A percentile compares a stretch with the other conserved stretches of the same genome.
phyloP scores from a whole-genome alignment of 2,888 invertebrate species.

The Eupsilia transversa region DNA sequence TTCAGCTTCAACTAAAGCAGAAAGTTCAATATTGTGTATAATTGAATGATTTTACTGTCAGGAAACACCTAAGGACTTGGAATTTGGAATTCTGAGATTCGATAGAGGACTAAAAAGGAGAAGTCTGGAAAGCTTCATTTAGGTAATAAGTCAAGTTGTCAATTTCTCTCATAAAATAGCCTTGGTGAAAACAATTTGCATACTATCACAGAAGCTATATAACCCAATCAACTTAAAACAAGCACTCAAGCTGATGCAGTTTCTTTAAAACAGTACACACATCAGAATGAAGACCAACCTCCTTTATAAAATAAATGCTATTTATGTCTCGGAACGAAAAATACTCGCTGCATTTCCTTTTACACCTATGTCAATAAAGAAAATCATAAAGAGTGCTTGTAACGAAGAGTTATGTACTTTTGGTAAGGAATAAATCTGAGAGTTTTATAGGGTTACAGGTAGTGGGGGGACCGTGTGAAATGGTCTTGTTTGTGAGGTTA shows the following conservation, averaged over 20 bases:
- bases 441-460: slow-evolving; percentile 8
- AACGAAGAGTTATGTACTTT: slow-evolving; percentile 50
- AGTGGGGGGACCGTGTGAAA: not conserved
- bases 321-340: slow-evolving; percentile 36
- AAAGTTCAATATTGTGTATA: not conserved
- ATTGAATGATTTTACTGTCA: not conserved
- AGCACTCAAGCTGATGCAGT: slow-evolving; percentile 32
- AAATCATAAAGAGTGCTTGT: slow-evolving; percentile 39
- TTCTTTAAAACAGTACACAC: slow-evolving; percentile 14
- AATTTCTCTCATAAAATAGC: too few relatives aligned
- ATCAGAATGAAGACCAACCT: slow-evolving; percentile 25
- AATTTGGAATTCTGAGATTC: not conserved
- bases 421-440: slow-evolving; percentile 39
- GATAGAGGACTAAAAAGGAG: not conserved
- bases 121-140: not conserved
- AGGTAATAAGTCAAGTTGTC: too few relatives aligned
- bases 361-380: slow-evolving; percentile 37
- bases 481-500: slow-evolving; percentile 28
- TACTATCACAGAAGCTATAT: slow-evolving; percentile 9
- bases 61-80: not conserved
- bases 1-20: not conserved
- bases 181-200: slow-evolving; percentile 21
- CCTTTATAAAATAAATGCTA: slow-evolving; percentile 26
- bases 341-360: slow-evolving; percentile 32
- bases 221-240: slow-evolving; percentile 25